phyloP scores from a whole-genome alignment of 2,113 vertebrate genomes.

The Rhynchomys soricoides region DNA sequence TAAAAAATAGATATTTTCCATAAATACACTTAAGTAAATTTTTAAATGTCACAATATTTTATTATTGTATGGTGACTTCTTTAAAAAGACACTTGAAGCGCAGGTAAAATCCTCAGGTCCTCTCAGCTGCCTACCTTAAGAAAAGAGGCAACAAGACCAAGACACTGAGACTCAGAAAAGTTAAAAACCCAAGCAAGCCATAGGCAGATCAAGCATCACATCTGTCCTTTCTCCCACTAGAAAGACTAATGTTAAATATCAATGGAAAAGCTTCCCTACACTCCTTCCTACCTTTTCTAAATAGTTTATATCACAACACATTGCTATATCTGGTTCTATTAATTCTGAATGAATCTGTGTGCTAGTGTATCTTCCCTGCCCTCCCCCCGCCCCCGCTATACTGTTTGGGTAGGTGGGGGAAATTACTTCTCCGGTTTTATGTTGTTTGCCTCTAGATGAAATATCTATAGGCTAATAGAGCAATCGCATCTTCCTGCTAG shows the following conservation, averaged over 20 bases:
- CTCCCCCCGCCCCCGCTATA: too few relatives aligned
- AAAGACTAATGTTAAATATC: background rate
- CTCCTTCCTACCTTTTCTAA: slow-evolving; percentile 32
- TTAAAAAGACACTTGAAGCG: background rate
- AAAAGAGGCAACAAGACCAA: background rate
- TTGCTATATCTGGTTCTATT: slow-evolving; percentile 36
- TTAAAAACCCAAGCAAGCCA: background rate
- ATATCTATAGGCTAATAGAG: slow-evolving; percentile 48
- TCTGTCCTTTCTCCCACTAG: background rate
- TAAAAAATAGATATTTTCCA: background rate
- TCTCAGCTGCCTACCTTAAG: background rate
- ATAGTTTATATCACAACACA: slow-evolving; percentile 15
- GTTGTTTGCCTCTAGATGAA: slow-evolving; percentile 47
- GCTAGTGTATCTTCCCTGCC: background rate
- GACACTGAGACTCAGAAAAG: background rate
- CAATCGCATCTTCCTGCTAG: slow-evolving; percentile 45
- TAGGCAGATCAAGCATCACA: background rate
- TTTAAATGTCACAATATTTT: slow-evolving; percentile 4
- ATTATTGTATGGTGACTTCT: background rate
- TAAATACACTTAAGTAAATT: background rate
- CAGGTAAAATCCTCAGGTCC: background rate
- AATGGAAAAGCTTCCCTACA: background rate
- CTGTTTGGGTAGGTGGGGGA: background rate
- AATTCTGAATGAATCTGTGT: slow-evolving; percentile 15
- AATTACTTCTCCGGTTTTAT: slow-evolving; percentile 44